These are phyloP conservation scores for Pheucticus melanocephalus DNA, from an alignment of 2,113 vertebrate species.

Conservation along the genomic window DNA sequence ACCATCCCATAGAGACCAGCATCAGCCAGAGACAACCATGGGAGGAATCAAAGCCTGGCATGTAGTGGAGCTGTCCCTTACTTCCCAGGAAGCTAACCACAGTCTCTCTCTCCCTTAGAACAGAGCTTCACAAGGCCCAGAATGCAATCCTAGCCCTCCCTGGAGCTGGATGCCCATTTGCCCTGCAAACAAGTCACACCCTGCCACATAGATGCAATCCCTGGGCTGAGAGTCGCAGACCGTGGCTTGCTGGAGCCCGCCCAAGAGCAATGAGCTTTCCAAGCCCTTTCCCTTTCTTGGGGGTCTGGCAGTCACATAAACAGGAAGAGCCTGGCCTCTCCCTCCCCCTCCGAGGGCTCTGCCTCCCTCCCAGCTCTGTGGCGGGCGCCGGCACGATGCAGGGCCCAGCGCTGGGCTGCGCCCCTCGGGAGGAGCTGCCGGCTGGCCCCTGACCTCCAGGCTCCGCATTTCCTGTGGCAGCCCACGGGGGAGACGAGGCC, in stretches of 20 bases:
- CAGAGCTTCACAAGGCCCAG: background rate
- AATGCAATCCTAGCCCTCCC: background rate
- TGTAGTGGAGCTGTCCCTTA: background rate
- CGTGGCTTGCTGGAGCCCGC: background rate
- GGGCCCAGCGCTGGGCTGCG: background rate
- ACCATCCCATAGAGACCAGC: background rate
- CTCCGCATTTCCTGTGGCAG: conserved; percentile 64
- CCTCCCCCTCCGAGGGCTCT: background rate
- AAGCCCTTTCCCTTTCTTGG: conserved; percentile 33
- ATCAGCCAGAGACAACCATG: background rate
- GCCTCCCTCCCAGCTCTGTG: background rate
- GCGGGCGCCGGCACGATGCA: background rate
- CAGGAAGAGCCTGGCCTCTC: conserved; percentile 64
- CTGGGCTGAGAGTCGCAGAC: background rate
- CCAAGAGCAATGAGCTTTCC: conserved; percentile 18
- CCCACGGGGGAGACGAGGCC: conserved; percentile 32
- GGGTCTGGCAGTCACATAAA: conserved; percentile 63
- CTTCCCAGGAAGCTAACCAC: background rate
- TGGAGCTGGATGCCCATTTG: background rate
- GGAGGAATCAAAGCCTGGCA: background rate
- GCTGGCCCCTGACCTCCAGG: conserved; percentile 61
- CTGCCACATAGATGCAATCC: background rate
- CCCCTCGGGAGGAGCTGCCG: conserved; percentile 44
- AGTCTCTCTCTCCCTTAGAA: background rate
- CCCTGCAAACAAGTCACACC: background rate